A percentile compares a stretch with the other conserved stretches of the same genome.
Evolutionary conservation across 2,888 invertebrate species (phyloP).

Genomic region (Meiosimyza platycephala): DNA sequence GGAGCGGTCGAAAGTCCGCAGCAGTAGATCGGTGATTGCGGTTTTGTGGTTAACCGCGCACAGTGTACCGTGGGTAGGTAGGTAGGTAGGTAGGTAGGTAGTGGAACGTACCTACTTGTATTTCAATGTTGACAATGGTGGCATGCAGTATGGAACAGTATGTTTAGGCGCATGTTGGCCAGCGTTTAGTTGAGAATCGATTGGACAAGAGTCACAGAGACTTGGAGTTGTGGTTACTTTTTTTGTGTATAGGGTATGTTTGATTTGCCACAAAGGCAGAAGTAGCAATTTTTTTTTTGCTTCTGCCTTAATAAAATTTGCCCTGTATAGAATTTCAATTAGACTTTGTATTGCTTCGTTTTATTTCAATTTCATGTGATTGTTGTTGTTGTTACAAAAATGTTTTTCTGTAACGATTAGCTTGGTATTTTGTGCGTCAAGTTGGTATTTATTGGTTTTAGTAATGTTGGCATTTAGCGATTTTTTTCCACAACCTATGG

Average conservation of each 20-base stretch:
- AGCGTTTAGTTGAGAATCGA: background rate
- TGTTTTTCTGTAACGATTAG: constrained; percentile 55
- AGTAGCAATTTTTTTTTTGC: background rate
- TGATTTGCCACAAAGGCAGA: background rate
- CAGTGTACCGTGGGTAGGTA: background rate
- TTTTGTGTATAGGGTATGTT: background rate
- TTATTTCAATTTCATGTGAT: constrained; percentile 13
- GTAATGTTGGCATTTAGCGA: constrained; percentile 57
- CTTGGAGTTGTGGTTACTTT: background rate
- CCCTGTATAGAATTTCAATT: constrained; percentile 66
- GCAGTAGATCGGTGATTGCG: too few species aligned
- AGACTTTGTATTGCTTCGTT: constrained; percentile 45
- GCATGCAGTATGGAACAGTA: constrained; percentile 21
- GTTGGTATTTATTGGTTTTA: constrained; percentile 65
- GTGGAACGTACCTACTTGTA: too few species aligned
- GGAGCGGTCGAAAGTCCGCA: too few species aligned
- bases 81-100: background rate
- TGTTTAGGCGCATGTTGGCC: constrained; percentile 30
- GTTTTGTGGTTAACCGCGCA: too few species aligned
- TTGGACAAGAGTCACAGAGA: background rate
- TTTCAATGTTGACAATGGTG: constrained; percentile 9
- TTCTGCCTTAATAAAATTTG: constrained; percentile 58
- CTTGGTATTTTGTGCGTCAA: constrained; percentile 65
- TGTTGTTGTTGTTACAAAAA: constrained; percentile 23
- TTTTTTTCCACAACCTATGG: constrained; percentile 7